A percentile compares a stretch with the other conserved stretches of the same genome.
Conservation (phyloP, 2,113 vertebrate species). For the Camarhynchus parvulus region DNA sequence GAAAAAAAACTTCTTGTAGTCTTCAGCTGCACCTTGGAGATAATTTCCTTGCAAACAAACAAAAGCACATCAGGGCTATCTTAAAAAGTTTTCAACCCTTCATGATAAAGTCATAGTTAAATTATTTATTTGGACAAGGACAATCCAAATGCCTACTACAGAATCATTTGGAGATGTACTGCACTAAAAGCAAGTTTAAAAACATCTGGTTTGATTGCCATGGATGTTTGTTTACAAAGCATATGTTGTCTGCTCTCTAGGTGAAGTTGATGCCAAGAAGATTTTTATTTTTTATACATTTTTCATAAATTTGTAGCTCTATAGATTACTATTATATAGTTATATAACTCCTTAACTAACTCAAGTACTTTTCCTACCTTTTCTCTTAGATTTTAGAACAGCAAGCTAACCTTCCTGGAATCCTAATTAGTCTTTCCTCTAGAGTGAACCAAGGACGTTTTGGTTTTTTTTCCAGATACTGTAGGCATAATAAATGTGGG, state of each 20-base stretch:
- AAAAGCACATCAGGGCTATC: no score
- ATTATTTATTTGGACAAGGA: not conserved
- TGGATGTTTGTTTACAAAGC: not conserved
- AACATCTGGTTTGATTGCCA: not conserved
- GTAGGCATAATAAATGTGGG: not conserved
- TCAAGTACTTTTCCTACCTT: not conserved
- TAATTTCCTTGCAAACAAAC: not conserved
- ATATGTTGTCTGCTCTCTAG: not conserved
- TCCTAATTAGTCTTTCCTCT: not conserved
- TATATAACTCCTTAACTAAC: not conserved
- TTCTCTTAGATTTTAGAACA: not conserved
- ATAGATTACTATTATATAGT: not conserved
- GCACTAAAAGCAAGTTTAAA: not conserved
- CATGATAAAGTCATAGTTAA: not conserved
- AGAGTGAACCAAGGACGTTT: rapidly evolving
- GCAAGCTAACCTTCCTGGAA: not conserved
- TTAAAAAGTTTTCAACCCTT: not conserved
- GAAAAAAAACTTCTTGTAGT: not conserved
- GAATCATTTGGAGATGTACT: not conserved
- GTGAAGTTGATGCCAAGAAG: not conserved
- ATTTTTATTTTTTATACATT: not conserved
- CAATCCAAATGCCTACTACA: not conserved
- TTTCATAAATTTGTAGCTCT: not conserved
- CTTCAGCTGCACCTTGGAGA: not conserved
- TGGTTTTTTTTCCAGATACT: not conserved